Evolutionary conservation across 2,888 invertebrate genomes (phyloP).

Genomic region (Megamerina dolium): DNA sequence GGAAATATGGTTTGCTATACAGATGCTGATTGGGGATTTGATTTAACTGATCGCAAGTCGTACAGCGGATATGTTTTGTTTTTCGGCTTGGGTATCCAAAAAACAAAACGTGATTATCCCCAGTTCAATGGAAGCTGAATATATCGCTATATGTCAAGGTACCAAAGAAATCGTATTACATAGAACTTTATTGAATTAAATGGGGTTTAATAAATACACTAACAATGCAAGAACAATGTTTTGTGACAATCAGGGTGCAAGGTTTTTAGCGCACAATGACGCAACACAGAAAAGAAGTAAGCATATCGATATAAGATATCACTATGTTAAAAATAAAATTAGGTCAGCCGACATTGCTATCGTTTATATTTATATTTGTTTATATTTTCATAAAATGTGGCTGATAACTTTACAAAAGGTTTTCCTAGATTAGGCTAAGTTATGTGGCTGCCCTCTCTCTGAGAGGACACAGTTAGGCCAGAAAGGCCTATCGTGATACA

Average conservation of each 20-base stretch:
- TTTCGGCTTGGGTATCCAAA: conserved; percentile 18
- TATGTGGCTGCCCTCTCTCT: no score
- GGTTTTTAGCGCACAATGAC: conserved; percentile 1
- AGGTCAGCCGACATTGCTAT: no score
- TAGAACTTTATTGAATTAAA: conserved; percentile 11
- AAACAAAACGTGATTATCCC: conserved; percentile 14
- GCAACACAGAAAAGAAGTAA: no score
- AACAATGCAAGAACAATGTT: conserved; percentile 4
- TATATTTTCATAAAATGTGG: no score
- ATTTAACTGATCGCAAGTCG: conserved; percentile 16
- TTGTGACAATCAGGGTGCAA: conserved; percentile 2
- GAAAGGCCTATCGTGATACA: no score
- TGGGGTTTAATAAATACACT: conserved; percentile 1
- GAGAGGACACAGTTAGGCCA: no score
- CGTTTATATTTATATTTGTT: no score
- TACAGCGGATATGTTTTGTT: conserved; percentile 16
- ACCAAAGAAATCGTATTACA: conserved; percentile 14
- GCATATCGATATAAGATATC: no score
- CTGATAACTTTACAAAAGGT: no score
- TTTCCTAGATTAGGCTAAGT: no score
- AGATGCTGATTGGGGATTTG: conserved; percentile 22
- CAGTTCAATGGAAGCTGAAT: conserved; percentile 20
- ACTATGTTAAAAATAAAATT: no score
- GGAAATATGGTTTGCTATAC: conserved; percentile 9
- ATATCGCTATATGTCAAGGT: no score